Evolutionary conservation across 2,888 invertebrate species (phyloP).

Genomic region (Tenthredo distinguenda): DNA sequence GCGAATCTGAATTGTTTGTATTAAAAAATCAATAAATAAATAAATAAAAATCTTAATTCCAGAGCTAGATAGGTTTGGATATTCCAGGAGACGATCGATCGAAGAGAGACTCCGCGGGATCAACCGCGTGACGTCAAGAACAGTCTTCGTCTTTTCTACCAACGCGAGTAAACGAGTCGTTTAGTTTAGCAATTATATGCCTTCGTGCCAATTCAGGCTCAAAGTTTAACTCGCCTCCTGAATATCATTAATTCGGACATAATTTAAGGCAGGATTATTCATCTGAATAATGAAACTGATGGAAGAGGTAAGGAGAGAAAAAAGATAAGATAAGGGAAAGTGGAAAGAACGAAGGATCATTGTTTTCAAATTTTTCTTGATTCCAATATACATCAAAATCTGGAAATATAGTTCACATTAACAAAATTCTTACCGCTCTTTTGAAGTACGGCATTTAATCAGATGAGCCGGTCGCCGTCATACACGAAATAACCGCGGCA

Average conservation of each 20-base stretch:
- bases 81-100: conserved; percentile 30
- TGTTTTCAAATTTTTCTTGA: background rate
- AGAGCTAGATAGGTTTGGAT: background rate
- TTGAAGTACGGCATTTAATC: conserved; percentile 64
- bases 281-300: no score
- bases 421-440: conserved; percentile 61
- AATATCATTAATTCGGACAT: background rate
- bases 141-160: conserved; percentile 14
- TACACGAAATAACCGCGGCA: background rate
- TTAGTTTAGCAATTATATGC: background rate
- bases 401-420: background rate
- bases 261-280: background rate
- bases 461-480: background rate
- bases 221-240: background rate
- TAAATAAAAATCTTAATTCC: background rate
- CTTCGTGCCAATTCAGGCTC: background rate
- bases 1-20: background rate
- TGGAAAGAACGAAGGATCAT: background rate
- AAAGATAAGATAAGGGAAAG: background rate
- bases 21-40: background rate
- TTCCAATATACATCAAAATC: background rate
- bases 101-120: conserved; percentile 11
- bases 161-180: background rate
- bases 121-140: conserved; percentile 14
- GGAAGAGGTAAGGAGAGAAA: background rate